Evolutionary conservation across 1,140 invertebrate species (phyloP).

Genomic region (Conus betulinus): DNA sequence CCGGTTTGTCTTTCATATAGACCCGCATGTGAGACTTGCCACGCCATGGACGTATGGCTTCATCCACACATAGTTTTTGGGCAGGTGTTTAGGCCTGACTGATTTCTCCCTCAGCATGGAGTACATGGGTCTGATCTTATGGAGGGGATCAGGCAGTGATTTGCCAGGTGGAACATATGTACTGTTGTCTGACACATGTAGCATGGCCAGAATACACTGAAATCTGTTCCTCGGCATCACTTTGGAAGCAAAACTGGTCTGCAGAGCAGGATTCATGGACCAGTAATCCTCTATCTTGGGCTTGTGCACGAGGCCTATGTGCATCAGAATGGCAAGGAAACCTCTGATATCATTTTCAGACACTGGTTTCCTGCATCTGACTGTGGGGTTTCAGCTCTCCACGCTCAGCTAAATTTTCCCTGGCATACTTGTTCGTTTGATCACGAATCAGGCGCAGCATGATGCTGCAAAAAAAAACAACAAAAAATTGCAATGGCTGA

Average conservation of each 20-base stretch:
- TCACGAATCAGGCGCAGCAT: no score
- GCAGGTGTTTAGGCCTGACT: neutral
- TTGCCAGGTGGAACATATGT: slow-evolving; percentile 5
- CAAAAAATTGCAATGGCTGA: no score
- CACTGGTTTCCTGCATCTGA: no score
- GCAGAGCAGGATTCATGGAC: neutral
- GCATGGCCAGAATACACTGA: slow-evolving; percentile 11
- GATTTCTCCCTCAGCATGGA: neutral
- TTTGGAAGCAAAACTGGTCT: neutral
- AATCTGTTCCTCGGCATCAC: neutral
- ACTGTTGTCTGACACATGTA: slow-evolving; percentile 34
- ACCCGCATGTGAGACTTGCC: slow-evolving; percentile 38
- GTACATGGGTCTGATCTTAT: slow-evolving; percentile 40
- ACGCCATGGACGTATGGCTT: slow-evolving; percentile 54
- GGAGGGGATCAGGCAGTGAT: slow-evolving; percentile 29
- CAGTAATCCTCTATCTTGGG: neutral
- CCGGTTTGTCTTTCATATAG: slow-evolving; percentile 57
- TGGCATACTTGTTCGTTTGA: no score
- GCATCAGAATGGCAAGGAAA: no score
- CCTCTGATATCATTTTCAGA: no score
- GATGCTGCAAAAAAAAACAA: no score
- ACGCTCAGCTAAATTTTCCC: no score
- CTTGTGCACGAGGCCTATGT: slow-evolving; percentile 20
- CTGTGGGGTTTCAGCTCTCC: no score
- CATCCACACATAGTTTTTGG: slow-evolving; percentile 50